Evolutionary conservation across 23 tunicate genomes (phyloP), one percentile per base, ranked within the genome.

Genomic region (Ascidia mentula): DNA sequence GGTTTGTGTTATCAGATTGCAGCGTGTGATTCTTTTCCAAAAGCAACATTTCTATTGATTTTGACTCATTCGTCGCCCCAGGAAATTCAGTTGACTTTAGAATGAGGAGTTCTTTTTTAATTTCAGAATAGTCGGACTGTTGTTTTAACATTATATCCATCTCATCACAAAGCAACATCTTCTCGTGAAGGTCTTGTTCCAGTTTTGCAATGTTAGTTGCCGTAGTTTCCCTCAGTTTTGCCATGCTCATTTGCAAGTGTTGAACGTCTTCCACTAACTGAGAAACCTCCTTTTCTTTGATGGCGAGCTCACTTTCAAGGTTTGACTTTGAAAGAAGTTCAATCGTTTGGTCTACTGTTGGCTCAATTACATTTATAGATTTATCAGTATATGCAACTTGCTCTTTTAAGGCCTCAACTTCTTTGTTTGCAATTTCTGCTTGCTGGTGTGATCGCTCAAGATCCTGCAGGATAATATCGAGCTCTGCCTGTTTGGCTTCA

Each of bases 201-300:
- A 93, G 59, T 35, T 84, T 84, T 20, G 87, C 90, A 42, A 93
- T 88, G 12, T 72, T 75, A 30, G 79, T 18, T 0, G 93, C 86
- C 33, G 98, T 77, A 38, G 93, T 69, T 69, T 93, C 98, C 32
- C 93, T 75, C 45, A 88, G 53, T 84, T 88, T 93, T 34, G 72
- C 72, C 87, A 93, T 82, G 22, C 86, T 80, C 20, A 65, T 59
- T 60, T 93, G 98, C 71, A 93, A 45, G 80, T 88, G 92, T 38
- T 88, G 92, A 15, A 93, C 85, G 46, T 93, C 93, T 69, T 93
- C 98, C 38, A 93, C 92, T 30, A 93, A 80, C 78, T 93, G 98
- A 28, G 87, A 42, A n/a, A 96, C 86, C 74, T 96, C 99, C 38
- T 83, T 88, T 60, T 96, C 99, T 85, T 96, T 96, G 40, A 81